A percentile compares a stretch with the other conserved stretches of the same genome.
Evolutionary conservation across 2,888 invertebrate genomes (phyloP).

Genomic region (Griposia aprilina): DNA sequence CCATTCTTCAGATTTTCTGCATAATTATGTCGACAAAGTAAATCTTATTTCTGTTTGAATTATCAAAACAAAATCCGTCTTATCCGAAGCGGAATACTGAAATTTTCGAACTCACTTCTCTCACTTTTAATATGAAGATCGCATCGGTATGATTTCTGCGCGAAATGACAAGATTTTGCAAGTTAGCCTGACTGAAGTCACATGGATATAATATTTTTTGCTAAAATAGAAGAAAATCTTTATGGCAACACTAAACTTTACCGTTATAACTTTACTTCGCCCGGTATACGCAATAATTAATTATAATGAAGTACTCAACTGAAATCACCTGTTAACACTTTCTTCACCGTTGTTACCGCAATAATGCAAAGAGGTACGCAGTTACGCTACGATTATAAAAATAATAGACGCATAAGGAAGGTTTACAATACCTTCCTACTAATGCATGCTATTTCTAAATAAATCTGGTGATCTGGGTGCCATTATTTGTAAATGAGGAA

Average conservation of each 20-base stretch:
- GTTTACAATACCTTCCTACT: neutral
- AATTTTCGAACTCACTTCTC: neutral
- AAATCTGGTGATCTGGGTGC: neutral
- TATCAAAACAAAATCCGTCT: neutral
- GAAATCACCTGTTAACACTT: conserved; percentile 43
- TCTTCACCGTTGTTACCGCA: conserved; percentile 50
- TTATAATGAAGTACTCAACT: conserved; percentile 10
- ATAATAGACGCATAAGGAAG: neutral
- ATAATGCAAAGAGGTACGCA: conserved; percentile 43
- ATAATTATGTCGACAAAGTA: neutral
- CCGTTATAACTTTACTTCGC: conserved; percentile 26
- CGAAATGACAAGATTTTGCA: neutral
- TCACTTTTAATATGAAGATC: too few species aligned
- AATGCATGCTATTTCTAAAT: neutral
- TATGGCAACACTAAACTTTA: conserved; percentile 21
- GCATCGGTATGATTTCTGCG: too few species aligned
- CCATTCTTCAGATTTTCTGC: neutral
- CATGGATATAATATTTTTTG: conserved; percentile 4
- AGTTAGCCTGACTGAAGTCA: neutral
- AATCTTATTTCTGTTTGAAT: neutral
- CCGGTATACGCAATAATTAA: neutral
- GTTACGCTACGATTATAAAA: conserved; percentile 28
- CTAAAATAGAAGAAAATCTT: neutral
- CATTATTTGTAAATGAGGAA: neutral
- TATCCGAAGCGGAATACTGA: neutral